Evolutionary conservation across 2,797 vertebrate genomes (phyloP), one percentile per base, ranked within the genome.

Genomic region (Erithacus rubecula): DNA sequence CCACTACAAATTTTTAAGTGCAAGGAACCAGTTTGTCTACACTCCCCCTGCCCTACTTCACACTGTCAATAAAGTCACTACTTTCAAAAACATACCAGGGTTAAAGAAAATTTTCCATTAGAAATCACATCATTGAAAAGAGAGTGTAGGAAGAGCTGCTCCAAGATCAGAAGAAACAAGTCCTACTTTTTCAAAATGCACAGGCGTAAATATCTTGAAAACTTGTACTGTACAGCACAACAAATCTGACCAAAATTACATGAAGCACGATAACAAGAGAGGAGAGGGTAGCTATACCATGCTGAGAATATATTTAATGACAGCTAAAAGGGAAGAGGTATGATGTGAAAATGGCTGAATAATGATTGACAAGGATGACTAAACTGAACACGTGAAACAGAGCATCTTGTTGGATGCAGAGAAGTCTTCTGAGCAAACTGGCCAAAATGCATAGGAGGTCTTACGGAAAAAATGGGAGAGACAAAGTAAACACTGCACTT

Each of bases 401-500:
- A 87, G 80, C 78, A 64, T 15, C 93, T 75, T 37, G 55, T 32
- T 1, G 19, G 86, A 68, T 0, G 37, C 34, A 39, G 74, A 96
- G 77, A 65, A 94, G 79, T 82, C 85, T 94, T 86, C 94, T 62
- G 90, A 80, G 90, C 75, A 96, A 86, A 90, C 71, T 87, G 81
- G 39, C 65, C 52, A 94, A 96, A 93, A 94, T 36, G 41, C 69
- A 75, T 11, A 77, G 2, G 4, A 96, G 86, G 78, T 93, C 85
- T 95, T 21, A 89, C 2, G 12, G 13, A 49, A 81, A 51, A 87
- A 65, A 88, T 27, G 32, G 82, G 68, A 80, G 77, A 95, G 94
- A 94, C 85, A 96, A 84, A 95, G 86, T 90, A 94, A 96, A 95
- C 84, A 96, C 94, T 91, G 91, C 86, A 94, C 81, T 91, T 87